phyloP scores from a whole-genome alignment of 1,140 invertebrate species.

The Rhyzopertha dominica region DNA sequence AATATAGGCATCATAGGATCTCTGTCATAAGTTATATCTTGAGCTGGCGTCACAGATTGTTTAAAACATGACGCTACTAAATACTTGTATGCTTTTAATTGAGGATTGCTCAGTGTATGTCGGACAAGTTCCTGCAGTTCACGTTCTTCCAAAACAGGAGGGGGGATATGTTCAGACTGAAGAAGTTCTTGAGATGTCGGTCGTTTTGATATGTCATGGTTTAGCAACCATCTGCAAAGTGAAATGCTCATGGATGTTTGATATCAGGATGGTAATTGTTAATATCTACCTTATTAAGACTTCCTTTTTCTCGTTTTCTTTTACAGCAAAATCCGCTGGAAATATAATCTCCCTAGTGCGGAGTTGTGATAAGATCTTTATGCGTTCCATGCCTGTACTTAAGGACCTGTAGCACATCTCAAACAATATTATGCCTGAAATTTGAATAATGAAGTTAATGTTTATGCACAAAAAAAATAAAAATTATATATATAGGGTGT shows the following conservation, averaged over 20 bases:
- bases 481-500: no score
- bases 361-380: slow-evolving; percentile 67
- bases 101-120: slow-evolving; percentile 70
- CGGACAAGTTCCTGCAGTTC: slow-evolving; percentile 72
- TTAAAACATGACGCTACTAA: slow-evolving; percentile 65
- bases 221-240: slow-evolving; percentile 66
- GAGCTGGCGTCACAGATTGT: slow-evolving; percentile 59
- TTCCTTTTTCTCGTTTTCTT: slow-evolving; percentile 45
- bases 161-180: slow-evolving; percentile 74
- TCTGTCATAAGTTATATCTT: slow-evolving; percentile 73
- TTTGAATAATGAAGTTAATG: slow-evolving; percentile 27
- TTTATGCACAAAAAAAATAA: no score
- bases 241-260: no score
- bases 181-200: slow-evolving; percentile 81
- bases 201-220: slow-evolving; percentile 75
- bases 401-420: slow-evolving; percentile 89
- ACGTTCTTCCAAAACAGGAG: slow-evolving; percentile 69
- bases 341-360: slow-evolving; percentile 63
- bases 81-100: slow-evolving; percentile 76
- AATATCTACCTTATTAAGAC: slow-evolving; percentile 47
- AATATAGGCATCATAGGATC: slow-evolving; percentile 47
- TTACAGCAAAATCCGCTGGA: slow-evolving; percentile 44
- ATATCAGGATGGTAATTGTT: no score
- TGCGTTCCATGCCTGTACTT: slow-evolving; percentile 83
- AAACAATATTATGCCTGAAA: slow-evolving; percentile 84